Percentiles rank a stretch among this genome's conserved stretches.
These are phyloP conservation scores for Oostethus manadensis DNA, from an alignment of 2,113 vertebrate genomes.

Conservation along the genomic window DNA sequence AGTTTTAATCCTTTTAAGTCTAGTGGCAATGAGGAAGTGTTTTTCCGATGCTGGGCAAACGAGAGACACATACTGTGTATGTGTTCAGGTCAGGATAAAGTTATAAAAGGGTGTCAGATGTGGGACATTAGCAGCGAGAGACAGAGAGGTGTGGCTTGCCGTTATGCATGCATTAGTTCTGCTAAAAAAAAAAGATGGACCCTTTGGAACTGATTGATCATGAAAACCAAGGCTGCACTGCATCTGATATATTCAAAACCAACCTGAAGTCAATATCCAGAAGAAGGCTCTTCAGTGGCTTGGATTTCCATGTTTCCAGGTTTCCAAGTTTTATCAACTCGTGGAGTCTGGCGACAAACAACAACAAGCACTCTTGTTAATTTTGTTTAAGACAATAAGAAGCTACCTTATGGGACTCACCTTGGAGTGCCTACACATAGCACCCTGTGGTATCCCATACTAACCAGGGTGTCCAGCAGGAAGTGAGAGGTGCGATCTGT, in stretches of 20 bases:
- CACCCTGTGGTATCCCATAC: conserved; percentile 80
- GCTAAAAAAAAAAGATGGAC: too few species aligned
- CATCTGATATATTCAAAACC: neutral
- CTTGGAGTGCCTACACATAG: conserved; percentile 90
- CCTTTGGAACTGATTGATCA: neutral
- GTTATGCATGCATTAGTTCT: too few species aligned
- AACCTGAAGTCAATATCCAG: conserved; percentile 97
- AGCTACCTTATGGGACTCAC: conserved; percentile 51
- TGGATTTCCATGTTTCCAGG: conserved; percentile 49
- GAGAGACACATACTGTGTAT: too few species aligned
- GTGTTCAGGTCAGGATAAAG: too few species aligned
- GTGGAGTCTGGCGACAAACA: conserved; percentile 76
- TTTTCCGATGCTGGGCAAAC: too few species aligned
- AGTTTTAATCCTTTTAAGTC: too few species aligned
- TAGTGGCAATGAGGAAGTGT: too few species aligned
- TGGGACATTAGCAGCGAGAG: too few species aligned
- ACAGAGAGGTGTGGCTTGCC: too few species aligned
- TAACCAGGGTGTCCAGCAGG: conserved; percentile 74
- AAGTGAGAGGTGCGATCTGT: conserved; percentile 84
- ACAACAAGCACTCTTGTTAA: neutral
- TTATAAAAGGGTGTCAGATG: too few species aligned
- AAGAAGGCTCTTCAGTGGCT: conserved; percentile 79
- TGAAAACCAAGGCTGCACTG: neutral
- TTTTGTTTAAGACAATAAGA: neutral
- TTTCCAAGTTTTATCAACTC: conserved; percentile 82